Evolutionary conservation across 2,888 invertebrate genomes (phyloP), one percentile per base, ranked within the genome.

Genomic region (Sesamia inferens): DNA sequence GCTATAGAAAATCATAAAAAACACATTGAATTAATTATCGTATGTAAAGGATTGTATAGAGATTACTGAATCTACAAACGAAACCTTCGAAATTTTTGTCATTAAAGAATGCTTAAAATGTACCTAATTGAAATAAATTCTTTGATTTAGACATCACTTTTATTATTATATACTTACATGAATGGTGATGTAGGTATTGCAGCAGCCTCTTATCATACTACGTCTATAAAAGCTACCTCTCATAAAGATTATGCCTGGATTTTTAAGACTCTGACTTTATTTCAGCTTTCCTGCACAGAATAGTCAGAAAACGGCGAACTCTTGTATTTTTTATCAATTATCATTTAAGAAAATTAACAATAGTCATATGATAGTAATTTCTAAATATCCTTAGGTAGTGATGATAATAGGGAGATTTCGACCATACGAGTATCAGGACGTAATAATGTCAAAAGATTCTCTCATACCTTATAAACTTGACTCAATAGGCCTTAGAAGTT

Each of bases 401-500:
- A n/a, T n/a, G 3, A 5, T 47, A 8, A 51, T 65, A 5, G 5
- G 5, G 5, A n/a, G 5, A n/a, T 48, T 64, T 51, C 16, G 3
- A 5, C 10, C 0, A n/a, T n/a, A n/a, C n/a, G n/a, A n/a, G 14
- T 51, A n/a, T 54, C 8, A 65, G 10, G 24, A 68, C 3, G 19
- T 55, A 55, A 70, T 54, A 39, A 13, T 16, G 48, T 24, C 24
- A 24, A 6, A 24, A 54, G 13, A 24, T n/a, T 5, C 1, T 24
- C 48, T 76, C 47, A 22, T 62, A 54, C 19, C 22, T 42, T 11
- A 13, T 19, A 44, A 75, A 48, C 44, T 79, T 59, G 16, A 65
- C 31, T 57, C 19, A 64, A 42, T 57, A 62, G 39, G n/a, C 51
- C 31, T 66, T 6, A 59, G 66, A 74, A 61, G n/a, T 74, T 68